Base-by-base conservation (phyloP, 1,140 invertebrate genomes). In the Pogonognathellus flavescens region DNA sequence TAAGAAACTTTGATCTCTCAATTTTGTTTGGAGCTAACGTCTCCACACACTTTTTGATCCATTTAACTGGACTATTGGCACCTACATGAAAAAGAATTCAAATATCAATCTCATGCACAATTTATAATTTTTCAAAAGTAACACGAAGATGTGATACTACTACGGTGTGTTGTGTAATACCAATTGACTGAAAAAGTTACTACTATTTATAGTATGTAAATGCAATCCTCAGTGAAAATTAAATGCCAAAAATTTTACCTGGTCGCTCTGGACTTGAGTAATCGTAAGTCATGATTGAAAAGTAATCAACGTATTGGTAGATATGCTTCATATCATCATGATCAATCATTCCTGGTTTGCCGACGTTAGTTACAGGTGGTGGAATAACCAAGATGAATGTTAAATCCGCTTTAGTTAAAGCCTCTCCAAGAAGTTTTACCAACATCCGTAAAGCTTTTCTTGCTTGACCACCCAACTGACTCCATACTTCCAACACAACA, bases 201-300 rank as follows among this genome's bases (percentile, higher is more conserved):
- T 57, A 57, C 2, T 57, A 57, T n/a, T 2, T 57, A 41, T 41
- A 41, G 31, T 41, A 6, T 41, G 31, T 41, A 41, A 41, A n/a
- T n/a, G n/a, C n/a, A n/a, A n/a, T n/a, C n/a, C n/a, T n/a, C 31
- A 41, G 2, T 41, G 31, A 41, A 41, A 41, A 41, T 1, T 41
- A 41, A 41, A 41, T 6, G 31, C 6, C 31, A 41, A n/a, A n/a
- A n/a, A 41, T 41, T 1, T 6, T 89, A 91, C 95, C 96, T 86
- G 96, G 95, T 89, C 94, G 93, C 90, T 95, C 94, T 13, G 95
- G 92, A 91, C 91, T 95, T 31, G 97, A 97, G 91, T 94, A 98
- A 90, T 99, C 97, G 91, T 99, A 99, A 0, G 97, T 98, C 97
- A 98, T 93, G 0, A 99, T 92, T 59, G 96, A 97, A 90, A 98